Conservation (phyloP, 2,113 vertebrate species). For the Microcebus griseorufus region DNA sequence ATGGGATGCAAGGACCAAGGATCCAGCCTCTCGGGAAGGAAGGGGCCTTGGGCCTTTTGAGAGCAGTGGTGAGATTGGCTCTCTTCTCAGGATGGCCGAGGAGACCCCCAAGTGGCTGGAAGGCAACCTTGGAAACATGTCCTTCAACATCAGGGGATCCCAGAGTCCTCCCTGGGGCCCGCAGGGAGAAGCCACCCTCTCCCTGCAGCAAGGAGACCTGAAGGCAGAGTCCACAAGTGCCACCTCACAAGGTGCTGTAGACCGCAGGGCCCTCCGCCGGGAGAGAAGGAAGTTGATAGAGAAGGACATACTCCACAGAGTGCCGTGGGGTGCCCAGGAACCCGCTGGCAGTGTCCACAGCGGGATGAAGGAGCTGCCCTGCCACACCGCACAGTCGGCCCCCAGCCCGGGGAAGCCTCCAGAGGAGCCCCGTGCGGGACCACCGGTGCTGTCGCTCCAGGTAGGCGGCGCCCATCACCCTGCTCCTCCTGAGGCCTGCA, state of each 20-base stretch:
- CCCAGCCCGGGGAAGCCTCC: neutral
- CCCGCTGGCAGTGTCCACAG: neutral
- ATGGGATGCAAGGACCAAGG: neutral
- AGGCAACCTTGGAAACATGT: neutral
- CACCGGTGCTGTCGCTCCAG: conserved; percentile 57
- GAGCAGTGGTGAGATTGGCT: neutral
- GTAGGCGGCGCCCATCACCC: conserved; percentile 42
- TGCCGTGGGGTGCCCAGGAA: neutral
- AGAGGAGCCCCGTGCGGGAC: neutral
- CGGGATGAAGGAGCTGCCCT: rapidly evolving
- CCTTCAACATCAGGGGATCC: neutral
- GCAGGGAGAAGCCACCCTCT: neutral
- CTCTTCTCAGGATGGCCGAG: neutral
- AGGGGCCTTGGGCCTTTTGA: neutral
- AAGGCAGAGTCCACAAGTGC: neutral
- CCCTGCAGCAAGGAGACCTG: neutral
- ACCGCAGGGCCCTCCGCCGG: conserved; percentile 5
- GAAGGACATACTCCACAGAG: conserved; percentile 80
- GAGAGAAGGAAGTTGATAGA: conserved; percentile 81
- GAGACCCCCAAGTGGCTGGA: conserved; percentile 33
- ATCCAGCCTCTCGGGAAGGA: conserved; percentile 19
- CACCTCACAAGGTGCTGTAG: neutral
- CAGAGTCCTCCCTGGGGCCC: neutral
- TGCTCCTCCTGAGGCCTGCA: neutral
- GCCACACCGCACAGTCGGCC: neutral